phyloP scores from a whole-genome alignment of 1,140 invertebrate species.

The Eumaeus atala region DNA sequence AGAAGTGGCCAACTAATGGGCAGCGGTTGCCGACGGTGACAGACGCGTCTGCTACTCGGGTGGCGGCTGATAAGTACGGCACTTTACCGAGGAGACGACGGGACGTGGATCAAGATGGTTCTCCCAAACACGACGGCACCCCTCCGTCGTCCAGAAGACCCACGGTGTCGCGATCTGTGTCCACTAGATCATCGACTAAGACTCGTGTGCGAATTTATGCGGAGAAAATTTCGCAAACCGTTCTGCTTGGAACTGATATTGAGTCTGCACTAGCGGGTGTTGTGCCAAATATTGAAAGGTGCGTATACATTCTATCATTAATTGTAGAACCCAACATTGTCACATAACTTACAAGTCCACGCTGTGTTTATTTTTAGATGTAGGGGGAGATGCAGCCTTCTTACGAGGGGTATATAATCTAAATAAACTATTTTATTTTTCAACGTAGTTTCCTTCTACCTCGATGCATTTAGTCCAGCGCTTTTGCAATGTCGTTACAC shows the following conservation, averaged over 20 bases:
- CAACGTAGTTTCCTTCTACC: too few species aligned
- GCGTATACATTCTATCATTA: slow-evolving; percentile 15
- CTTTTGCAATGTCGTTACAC: too few species aligned
- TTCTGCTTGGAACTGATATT: slow-evolving; percentile 80
- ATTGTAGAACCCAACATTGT: background rate
- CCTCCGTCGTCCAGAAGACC: slow-evolving; percentile 61
- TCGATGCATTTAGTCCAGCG: too few species aligned
- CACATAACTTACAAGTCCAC: too few species aligned
- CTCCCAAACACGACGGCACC: slow-evolving; percentile 62
- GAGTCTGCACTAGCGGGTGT: slow-evolving; percentile 80
- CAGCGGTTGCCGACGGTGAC: slow-evolving; percentile 50
- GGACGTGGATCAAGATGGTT: slow-evolving; percentile 74
- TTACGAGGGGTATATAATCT: too few species aligned
- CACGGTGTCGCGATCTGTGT: slow-evolving; percentile 69
- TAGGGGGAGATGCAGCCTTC: too few species aligned
- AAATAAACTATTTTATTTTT: too few species aligned
- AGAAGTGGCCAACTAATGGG: slow-evolving; percentile 76
- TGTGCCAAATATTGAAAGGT: slow-evolving; percentile 68
- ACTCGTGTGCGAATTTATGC: slow-evolving; percentile 83
- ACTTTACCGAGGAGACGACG: slow-evolving; percentile 82
- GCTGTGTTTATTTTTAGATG: too few species aligned
- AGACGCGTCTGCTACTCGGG: slow-evolving; percentile 68
- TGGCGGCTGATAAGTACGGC: slow-evolving; percentile 80
- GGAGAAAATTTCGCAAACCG: slow-evolving; percentile 84
- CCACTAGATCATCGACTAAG: slow-evolving; percentile 73